A percentile compares a stretch with the other conserved stretches of the same genome.
These are phyloP conservation scores for Rhogogaster chlorosoma DNA, from an alignment of 2,888 invertebrate genomes.

Conservation along the genomic window DNA sequence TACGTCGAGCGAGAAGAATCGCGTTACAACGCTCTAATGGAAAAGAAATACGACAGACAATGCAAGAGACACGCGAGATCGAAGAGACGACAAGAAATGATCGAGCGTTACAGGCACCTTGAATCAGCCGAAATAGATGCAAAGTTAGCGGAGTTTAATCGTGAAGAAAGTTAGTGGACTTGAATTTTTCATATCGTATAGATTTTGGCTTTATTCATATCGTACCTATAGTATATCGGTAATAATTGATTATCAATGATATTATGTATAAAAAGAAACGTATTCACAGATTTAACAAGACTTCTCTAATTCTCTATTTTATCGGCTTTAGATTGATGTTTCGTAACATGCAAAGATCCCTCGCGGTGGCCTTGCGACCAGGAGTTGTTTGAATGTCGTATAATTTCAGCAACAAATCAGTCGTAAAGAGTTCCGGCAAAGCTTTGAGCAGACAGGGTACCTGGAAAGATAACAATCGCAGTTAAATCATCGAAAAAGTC, in stretches of 20 bases:
- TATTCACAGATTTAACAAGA: constrained; percentile 20
- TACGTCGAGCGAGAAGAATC: constrained; percentile 30
- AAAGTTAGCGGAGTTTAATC: background rate
- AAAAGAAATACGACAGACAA: constrained; percentile 22
- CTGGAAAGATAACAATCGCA: constrained; percentile 62
- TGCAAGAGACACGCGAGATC: background rate
- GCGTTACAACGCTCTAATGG: background rate
- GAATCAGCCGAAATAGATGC: constrained; percentile 8
- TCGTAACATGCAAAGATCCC: constrained; percentile 91
- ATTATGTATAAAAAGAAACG: constrained; percentile 10
- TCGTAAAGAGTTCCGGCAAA: constrained; percentile 88
- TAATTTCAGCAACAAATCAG: constrained; percentile 86
- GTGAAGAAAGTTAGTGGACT: background rate
- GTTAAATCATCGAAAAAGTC: background rate
- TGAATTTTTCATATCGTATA: background rate
- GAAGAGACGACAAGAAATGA: background rate
- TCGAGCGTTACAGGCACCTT: background rate
- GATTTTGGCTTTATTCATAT: background rate
- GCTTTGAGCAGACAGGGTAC: constrained; percentile 90
- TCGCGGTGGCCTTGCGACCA: constrained; percentile 91
- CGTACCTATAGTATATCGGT: background rate
- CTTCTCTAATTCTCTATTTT: constrained; percentile 63
- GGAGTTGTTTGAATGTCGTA: constrained; percentile 88
- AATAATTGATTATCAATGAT: constrained; percentile 7
- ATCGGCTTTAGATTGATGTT: constrained; percentile 87